Percentiles rank a stretch among this genome's conserved stretches.
These are phyloP conservation scores for Puffinus mauretanicus DNA, from an alignment of 2,113 vertebrate species.

Conservation along the genomic window DNA sequence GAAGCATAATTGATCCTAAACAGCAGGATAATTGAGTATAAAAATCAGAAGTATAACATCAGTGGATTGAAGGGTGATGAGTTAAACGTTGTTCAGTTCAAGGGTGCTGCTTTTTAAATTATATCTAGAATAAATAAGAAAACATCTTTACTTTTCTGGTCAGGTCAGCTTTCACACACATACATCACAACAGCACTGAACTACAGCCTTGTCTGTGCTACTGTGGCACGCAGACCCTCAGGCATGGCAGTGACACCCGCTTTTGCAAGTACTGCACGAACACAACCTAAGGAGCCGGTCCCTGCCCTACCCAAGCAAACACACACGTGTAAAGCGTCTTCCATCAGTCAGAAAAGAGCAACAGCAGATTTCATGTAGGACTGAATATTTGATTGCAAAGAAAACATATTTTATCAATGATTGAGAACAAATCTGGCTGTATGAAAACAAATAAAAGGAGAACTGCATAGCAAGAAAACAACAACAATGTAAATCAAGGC, in stretches of 20 bases:
- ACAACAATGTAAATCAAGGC: neutral
- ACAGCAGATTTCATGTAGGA: neutral
- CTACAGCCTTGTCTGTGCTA: neutral
- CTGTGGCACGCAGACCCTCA: neutral
- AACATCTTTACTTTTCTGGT: neutral
- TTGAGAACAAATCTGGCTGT: constrained; percentile 36
- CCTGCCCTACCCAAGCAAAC: neutral
- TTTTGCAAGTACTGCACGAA: neutral
- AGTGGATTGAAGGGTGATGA: neutral
- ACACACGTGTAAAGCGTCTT: neutral
- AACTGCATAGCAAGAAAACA: neutral
- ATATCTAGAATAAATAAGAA: neutral
- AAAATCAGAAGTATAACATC: neutral
- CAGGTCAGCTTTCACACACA: neutral
- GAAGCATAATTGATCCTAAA: neutral
- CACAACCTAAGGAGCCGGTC: neutral
- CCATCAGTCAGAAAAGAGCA: neutral
- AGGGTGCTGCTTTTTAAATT: neutral
- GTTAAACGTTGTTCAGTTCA: neutral
- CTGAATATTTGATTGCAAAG: neutral
- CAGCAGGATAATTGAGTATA: neutral
- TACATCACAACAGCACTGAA: neutral
- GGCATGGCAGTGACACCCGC: rapidly evolving
- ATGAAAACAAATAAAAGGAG: constrained; percentile 46
- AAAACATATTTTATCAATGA: constrained; percentile 31